Evolutionary conservation across 2,113 vertebrate species (phyloP).

Genomic region (Rhombomys opimus): DNA sequence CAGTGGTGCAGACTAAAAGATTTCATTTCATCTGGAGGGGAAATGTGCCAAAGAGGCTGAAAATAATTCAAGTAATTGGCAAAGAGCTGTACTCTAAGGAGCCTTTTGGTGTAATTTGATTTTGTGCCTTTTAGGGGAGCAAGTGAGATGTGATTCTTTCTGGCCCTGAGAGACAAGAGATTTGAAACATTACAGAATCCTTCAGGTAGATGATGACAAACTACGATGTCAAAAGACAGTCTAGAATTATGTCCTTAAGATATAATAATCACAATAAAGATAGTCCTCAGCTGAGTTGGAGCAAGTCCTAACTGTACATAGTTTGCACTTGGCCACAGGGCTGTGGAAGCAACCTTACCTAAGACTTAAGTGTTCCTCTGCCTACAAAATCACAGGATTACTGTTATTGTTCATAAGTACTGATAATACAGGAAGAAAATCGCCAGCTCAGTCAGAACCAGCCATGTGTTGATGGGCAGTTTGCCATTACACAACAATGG

Average conservation of each 20-base stretch:
- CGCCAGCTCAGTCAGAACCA: slow-evolving; percentile 18
- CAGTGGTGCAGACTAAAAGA: slow-evolving; percentile 73
- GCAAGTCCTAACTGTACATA: neutral
- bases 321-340: neutral
- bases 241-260: slow-evolving; percentile 53
- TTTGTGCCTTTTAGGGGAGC: slow-evolving; percentile 74
- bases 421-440: slow-evolving; percentile 35
- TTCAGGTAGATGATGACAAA: slow-evolving; percentile 20
- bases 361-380: neutral
- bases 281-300: neutral
- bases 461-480: neutral
- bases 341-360: neutral
- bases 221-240: slow-evolving; percentile 18
- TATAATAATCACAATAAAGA: slow-evolving; percentile 51
- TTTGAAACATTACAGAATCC: slow-evolving; percentile 35
- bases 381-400: slow-evolving; percentile 18
- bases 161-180: neutral
- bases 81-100: slow-evolving; percentile 80
- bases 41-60: slow-evolving; percentile 82
- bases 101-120: slow-evolving; percentile 80
- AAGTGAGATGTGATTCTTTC: slow-evolving; percentile 64
- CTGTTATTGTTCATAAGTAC: neutral
- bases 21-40: slow-evolving; percentile 82
- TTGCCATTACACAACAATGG: neutral
- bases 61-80: slow-evolving; percentile 83